A percentile compares a stretch with the other conserved stretches of the same genome.
phyloP scores from a whole-genome alignment of 1,140 invertebrate species.

The Proales similis region DNA sequence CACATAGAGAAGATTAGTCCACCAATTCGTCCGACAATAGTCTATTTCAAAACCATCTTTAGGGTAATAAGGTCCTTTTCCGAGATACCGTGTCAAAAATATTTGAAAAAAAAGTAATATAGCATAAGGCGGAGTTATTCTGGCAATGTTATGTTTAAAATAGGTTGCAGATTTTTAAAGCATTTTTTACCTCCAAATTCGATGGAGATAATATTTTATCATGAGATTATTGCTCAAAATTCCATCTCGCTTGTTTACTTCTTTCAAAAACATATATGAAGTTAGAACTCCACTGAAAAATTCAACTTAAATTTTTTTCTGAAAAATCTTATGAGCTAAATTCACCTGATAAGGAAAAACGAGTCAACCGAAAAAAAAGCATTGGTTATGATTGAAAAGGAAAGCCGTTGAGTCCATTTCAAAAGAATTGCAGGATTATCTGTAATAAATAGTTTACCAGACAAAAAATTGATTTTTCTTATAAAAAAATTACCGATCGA shows the following conservation, averaged over 20 bases:
- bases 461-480: background rate
- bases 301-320: background rate
- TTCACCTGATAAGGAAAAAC: conserved; percentile 31
- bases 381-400: conserved; percentile 16
- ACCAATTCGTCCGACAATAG: conserved; percentile 15
- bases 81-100: conserved; percentile 14
- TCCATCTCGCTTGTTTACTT: conserved; percentile 8
- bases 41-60: conserved; percentile 25
- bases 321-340: background rate
- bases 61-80: conserved; percentile 21
- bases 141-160: background rate
- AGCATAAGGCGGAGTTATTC: conserved; percentile 18
- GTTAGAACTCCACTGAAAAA: conserved; percentile 23
- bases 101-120: conserved; percentile 13
- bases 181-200: conserved; percentile 21
- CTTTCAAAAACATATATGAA: conserved; percentile 22
- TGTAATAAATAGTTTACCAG: background rate
- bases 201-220: conserved; percentile 35
- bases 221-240: background rate
- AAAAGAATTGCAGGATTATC: background rate
- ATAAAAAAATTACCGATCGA: conserved; percentile 14
- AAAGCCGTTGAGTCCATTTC: conserved; percentile 11
- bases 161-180: background rate
- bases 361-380: conserved; percentile 33
- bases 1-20: conserved; percentile 31